A percentile compares a stretch with the other conserved stretches of the same genome.
phyloP scores from a whole-genome alignment of 2,888 invertebrate species.

The Tetheella fluctuosa region DNA sequence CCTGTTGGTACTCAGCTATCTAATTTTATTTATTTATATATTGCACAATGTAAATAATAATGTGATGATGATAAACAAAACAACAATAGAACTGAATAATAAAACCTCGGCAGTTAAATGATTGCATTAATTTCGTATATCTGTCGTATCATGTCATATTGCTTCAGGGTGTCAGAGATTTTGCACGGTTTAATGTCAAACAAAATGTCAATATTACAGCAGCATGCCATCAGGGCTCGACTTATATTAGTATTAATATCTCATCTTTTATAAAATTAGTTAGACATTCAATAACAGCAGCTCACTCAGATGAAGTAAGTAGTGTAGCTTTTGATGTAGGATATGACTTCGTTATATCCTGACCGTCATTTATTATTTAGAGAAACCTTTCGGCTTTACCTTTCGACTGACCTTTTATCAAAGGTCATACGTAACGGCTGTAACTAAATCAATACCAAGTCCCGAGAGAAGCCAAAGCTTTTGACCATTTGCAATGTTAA shows the following conservation, averaged over 20 bases:
- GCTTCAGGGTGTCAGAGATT: not conserved
- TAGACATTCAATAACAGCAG: not conserved
- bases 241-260: not conserved
- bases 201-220: constrained; percentile 1
- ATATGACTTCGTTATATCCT: not conserved
- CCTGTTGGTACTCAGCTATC: no score
- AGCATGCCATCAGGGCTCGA: not conserved
- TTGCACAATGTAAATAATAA: no score
- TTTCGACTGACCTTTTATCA: not conserved
- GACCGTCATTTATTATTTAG: not conserved
- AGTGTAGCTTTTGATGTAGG: not conserved
- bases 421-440: not conserved
- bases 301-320: not conserved
- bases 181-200: not conserved
- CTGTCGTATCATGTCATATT: not conserved
- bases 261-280: not conserved
- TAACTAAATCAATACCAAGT: not conserved
- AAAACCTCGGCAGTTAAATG: no score
- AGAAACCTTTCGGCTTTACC: not conserved
- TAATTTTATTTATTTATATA: no score
- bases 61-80: not conserved
- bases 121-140: no score
- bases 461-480: not conserved
- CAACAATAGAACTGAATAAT: not conserved
- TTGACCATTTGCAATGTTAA: not conserved